These are phyloP conservation scores for Mactromeris polynyma DNA, from an alignment of 2,888 invertebrate genomes.

Conservation along the genomic window DNA sequence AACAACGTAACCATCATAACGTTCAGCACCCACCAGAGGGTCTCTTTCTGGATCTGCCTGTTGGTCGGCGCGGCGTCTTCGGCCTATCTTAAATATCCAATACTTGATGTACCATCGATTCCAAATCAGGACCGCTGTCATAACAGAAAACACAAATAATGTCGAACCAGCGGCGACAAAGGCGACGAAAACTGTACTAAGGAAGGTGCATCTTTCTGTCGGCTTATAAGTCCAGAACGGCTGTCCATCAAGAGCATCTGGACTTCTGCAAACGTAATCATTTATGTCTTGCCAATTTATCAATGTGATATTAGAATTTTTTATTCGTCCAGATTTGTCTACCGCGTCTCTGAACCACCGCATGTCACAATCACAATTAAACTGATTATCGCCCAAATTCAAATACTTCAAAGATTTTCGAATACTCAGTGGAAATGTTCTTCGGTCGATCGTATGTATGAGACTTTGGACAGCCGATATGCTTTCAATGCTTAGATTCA, in stretches of 20 bases:
- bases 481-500: background rate
- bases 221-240: slow-evolving; percentile 23
- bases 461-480: background rate
- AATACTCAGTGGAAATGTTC: slow-evolving; percentile 14
- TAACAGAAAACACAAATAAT: slow-evolving; percentile 28
- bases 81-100: slow-evolving; percentile 34
- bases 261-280: slow-evolving; percentile 46
- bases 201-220: background rate
- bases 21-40: slow-evolving; percentile 15
- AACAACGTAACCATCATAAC: slow-evolving; percentile 49
- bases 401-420: slow-evolving; percentile 9
- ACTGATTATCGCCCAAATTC: slow-evolving; percentile 51
- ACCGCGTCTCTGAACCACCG: slow-evolving; percentile 61
- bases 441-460: slow-evolving; percentile 26
- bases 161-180: slow-evolving; percentile 19
- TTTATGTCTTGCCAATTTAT: slow-evolving; percentile 31
- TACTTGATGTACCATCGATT: slow-evolving; percentile 56
- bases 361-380: slow-evolving; percentile 54
- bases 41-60: slow-evolving; percentile 26
- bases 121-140: slow-evolving; percentile 9
- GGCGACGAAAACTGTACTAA: slow-evolving; percentile 2
- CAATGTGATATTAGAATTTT: slow-evolving; percentile 27
- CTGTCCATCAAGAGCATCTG: slow-evolving; percentile 2
- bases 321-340: background rate
- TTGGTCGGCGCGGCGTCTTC: background rate